phyloP scores from a whole-genome alignment of 2,797 vertebrate genomes.

The Melanotaenia trifasciata region DNA sequence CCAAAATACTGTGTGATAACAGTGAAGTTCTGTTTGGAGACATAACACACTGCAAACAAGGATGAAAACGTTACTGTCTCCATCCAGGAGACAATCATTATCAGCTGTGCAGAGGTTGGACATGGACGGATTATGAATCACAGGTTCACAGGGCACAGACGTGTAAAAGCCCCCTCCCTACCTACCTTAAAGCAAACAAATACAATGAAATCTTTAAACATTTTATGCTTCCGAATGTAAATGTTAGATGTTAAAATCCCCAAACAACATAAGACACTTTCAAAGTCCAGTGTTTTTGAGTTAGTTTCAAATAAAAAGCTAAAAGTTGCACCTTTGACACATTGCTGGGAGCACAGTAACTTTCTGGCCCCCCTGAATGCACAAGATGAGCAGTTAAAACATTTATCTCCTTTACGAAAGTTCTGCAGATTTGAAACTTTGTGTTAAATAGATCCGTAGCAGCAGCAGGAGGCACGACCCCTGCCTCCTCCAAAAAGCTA shows the following conservation, averaged over 20 bases:
- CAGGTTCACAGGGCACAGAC: not conserved
- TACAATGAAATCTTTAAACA: not conserved
- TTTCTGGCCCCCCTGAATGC: constrained; percentile 17
- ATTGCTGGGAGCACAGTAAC: constrained; percentile 7
- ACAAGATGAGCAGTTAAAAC: constrained; percentile 40
- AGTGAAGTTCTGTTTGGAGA: not conserved
- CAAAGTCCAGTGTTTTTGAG: not conserved
- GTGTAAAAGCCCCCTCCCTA: not conserved
- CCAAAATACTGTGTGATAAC: not conserved
- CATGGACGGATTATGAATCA: not conserved
- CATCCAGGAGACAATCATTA: constrained; percentile 64
- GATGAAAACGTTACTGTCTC: not conserved
- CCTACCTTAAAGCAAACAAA: not conserved
- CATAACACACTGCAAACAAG: not conserved
- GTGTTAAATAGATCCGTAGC: constrained; percentile 23
- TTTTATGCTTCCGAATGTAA: not conserved
- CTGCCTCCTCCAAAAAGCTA: constrained; percentile 27
- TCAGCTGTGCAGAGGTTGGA: constrained; percentile 19
- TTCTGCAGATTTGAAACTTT: constrained; percentile 24
- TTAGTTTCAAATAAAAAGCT: constrained; percentile 1
- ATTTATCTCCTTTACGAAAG: constrained; percentile 30
- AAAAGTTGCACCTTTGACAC: constrained; percentile 13
- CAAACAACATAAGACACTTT: constrained; percentile 9
- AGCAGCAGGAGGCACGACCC: constrained; percentile 32
- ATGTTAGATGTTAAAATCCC: not conserved